Evolutionary conservation across 2,888 invertebrate genomes (phyloP), one percentile per base, ranked within the genome.

Genomic region (Philhelius pedissequus): DNA sequence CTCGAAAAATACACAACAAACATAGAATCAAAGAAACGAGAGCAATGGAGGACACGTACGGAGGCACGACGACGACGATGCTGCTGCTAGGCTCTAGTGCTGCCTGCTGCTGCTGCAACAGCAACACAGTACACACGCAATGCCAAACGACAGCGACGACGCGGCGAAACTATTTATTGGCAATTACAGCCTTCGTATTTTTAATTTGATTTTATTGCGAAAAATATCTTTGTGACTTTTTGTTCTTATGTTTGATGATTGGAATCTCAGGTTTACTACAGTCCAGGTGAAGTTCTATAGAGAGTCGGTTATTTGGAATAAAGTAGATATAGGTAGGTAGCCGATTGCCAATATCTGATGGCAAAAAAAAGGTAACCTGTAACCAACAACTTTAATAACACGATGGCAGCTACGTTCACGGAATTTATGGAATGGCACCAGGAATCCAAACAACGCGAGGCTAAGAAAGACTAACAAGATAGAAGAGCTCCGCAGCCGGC

Each of bases 391-490:
- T n/a, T n/a, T 35, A 62, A 73, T 27, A 48, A 54, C 11, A 71
- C 80, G 38, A 58, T 50, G 58, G 38, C 69, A 54, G 62, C 35
- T 50, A 77, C 71, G 48, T 73, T 52, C 54, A 76, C 80, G 96
- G 97, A 96, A 97, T 97, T 96, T 95, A 94, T 96, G 96, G 97
- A 97, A 97, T 97, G 97, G 96, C 96, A 96, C 96, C 97, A 97
- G 96, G 97, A 97, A 97, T 97, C 96, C 95, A 94, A 96, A 96
- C 96, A 96, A 97, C 96, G 96, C 96, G 96, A 78, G 66, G 58
- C 73, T 73, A 79, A 79, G 70, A 70, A 20, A 58, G 30, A 70
- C 45, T 25, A 38, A 64, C 75, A 58, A 79, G n/a, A n/a, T n/a
- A n/a, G n/a, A n/a, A n/a, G 66, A 79, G 80, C 60, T 40, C 62